A percentile compares a stretch with the other conserved stretches of the same genome.
phyloP scores from a whole-genome alignment of 35 echinoderm and acorn worm species.

The Amphiura filiformis region DNA sequence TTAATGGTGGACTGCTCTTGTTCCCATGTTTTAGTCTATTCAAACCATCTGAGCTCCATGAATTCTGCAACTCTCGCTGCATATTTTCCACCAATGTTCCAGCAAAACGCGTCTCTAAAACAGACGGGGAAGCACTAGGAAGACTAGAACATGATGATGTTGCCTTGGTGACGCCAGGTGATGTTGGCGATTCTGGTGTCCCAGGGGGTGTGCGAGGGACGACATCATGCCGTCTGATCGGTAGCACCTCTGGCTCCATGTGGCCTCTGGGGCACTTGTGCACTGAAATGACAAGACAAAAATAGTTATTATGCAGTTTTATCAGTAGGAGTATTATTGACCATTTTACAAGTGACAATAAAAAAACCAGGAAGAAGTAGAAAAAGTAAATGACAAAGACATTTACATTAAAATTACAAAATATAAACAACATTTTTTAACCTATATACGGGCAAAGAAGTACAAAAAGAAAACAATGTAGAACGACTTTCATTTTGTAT shows the following conservation, averaged over 20 bases:
- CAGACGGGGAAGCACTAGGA: background rate
- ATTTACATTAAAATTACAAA: no score
- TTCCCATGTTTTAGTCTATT: background rate
- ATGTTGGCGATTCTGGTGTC: background rate
- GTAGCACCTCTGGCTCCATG: background rate
- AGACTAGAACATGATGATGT: background rate
- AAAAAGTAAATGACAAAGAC: no score
- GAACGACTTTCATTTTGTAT: no score
- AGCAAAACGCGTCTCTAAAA: background rate
- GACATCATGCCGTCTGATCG: background rate
- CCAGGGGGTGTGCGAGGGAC: background rate
- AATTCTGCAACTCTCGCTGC: background rate
- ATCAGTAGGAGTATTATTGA: no score
- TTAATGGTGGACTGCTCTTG: background rate
- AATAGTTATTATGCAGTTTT: no score
- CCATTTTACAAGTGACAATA: no score
- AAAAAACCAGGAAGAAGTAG: no score
- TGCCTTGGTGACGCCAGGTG: background rate
- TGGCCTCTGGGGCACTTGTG: background rate
- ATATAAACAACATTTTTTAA: no score
- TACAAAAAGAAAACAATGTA: no score
- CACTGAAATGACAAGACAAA: background rate
- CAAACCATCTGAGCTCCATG: background rate
- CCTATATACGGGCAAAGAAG: no score
- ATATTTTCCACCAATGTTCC: background rate